These are phyloP conservation scores for Gymnodraco acuticeps DNA, from an alignment of 2,797 vertebrate genomes.

Conservation along the genomic window DNA sequence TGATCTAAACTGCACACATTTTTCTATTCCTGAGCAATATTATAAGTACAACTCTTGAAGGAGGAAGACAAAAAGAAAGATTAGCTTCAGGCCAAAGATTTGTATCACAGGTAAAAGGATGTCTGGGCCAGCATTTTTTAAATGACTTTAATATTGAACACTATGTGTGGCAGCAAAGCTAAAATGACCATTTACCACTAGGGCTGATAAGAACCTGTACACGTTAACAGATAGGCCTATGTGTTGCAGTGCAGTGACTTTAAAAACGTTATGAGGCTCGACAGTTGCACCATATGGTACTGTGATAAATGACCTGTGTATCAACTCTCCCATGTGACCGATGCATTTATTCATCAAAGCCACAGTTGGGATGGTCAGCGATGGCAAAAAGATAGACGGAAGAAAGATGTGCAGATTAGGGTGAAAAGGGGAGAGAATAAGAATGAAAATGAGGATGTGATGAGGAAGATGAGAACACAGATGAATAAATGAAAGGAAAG, in stretches of 20 bases:
- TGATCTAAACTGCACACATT: conserved; percentile 18
- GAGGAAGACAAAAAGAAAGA: conserved; percentile 9
- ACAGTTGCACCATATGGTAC: conserved; percentile 64
- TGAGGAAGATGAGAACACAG: conserved; percentile 10
- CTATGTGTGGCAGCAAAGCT: background rate
- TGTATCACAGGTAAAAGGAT: background rate
- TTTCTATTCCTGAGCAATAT: conserved; percentile 14
- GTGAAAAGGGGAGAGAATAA: conserved; percentile 9
- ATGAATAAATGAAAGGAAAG: conserved; percentile 9
- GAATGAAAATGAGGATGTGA: background rate
- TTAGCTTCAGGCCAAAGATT: background rate
- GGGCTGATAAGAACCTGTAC: background rate
- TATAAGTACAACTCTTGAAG: background rate
- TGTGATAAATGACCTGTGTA: conserved; percentile 59
- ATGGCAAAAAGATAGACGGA: conserved; percentile 23
- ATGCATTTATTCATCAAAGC: conserved; percentile 73
- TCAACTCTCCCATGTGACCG: conserved; percentile 60
- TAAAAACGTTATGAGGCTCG: conserved; percentile 56
- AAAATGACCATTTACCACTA: background rate
- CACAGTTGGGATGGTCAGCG: conserved; percentile 34
- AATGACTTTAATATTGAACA: conserved; percentile 10
- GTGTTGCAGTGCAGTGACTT: conserved; percentile 30
- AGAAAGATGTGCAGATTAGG: conserved; percentile 33
- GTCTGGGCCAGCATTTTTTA: background rate
- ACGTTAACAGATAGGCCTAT: conserved; percentile 9